Conservation (phyloP, 2,113 vertebrate genomes). For the Azemiops feae region DNA sequence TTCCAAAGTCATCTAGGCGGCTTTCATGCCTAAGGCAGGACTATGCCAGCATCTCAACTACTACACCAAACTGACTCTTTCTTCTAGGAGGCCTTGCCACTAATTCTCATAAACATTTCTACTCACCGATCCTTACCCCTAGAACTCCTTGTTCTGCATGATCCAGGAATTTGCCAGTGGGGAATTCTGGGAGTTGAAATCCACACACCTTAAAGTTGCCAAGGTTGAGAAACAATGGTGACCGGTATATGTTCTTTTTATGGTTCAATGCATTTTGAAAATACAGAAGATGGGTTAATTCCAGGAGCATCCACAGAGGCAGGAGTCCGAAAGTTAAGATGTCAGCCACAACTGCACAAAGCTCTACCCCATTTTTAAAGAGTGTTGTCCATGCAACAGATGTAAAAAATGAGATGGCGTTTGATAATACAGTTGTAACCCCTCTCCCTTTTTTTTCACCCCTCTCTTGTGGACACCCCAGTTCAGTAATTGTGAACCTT, state of each 20-base stretch:
- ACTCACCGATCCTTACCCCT: background rate
- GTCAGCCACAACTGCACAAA: background rate
- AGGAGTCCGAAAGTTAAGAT: background rate
- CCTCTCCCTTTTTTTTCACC: background rate
- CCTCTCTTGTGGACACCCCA: background rate
- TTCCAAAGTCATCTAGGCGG: no score
- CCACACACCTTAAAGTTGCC: background rate
- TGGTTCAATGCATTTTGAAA: background rate
- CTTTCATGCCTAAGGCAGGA: background rate
- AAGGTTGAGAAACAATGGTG: background rate
- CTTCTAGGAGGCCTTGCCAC: background rate
- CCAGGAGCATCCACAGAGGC: background rate
- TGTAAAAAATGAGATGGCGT: background rate
- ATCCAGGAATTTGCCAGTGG: background rate
- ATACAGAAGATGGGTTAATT: background rate
- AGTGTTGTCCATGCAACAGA: background rate
- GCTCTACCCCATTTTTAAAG: background rate
- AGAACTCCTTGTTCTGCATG: background rate
- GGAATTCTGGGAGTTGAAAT: background rate
- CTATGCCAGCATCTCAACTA: background rate
- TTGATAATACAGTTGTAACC: background rate
- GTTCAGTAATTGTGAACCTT: background rate
- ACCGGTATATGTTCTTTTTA: background rate
- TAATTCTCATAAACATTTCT: background rate
- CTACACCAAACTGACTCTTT: background rate